Percentiles rank a stretch among this genome's conserved stretches.
Conservation (phyloP, 2,888 invertebrate species). For the Patella ulyssiponensis region DNA sequence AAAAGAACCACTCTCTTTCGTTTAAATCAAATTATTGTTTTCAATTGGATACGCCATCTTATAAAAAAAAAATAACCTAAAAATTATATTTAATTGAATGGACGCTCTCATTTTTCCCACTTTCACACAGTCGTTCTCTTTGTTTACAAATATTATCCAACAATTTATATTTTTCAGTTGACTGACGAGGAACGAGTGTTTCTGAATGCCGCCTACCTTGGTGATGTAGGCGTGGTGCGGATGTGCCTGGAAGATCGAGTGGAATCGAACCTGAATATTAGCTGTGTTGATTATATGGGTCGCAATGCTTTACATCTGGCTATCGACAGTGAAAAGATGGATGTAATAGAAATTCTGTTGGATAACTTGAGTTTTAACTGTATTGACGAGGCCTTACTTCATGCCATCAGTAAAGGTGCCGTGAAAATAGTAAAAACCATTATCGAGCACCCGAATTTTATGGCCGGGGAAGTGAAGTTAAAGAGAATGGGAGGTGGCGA, state of each 20-base stretch:
- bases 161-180: slow-evolving; percentile 52
- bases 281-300: slow-evolving; percentile 76
- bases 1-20: too few relatives aligned
- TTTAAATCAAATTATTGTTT: too few relatives aligned
- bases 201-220: slow-evolving; percentile 70
- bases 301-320: slow-evolving; percentile 81
- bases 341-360: slow-evolving; percentile 79
- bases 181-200: slow-evolving; percentile 72
- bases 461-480: slow-evolving; percentile 71
- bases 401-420: slow-evolving; percentile 79
- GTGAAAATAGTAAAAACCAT: slow-evolving; percentile 77
- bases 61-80: too few relatives aligned
- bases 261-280: slow-evolving; percentile 68
- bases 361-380: slow-evolving; percentile 76
- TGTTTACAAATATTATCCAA: too few relatives aligned
- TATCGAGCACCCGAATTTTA: slow-evolving; percentile 74
- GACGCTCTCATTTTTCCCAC: too few relatives aligned
- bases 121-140: too few relatives aligned
- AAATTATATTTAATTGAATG: too few relatives aligned
- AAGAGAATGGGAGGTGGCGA: slow-evolving; percentile 68
- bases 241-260: slow-evolving; percentile 65
- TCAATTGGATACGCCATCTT: too few relatives aligned
- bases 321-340: slow-evolving; percentile 78
- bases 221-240: slow-evolving; percentile 69
- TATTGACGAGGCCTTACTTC: slow-evolving; percentile 79